Percentiles rank a stretch among this genome's conserved stretches.
Evolutionary conservation across 2,888 invertebrate species (phyloP).

Genomic region (Clitarchus hookeri): DNA sequence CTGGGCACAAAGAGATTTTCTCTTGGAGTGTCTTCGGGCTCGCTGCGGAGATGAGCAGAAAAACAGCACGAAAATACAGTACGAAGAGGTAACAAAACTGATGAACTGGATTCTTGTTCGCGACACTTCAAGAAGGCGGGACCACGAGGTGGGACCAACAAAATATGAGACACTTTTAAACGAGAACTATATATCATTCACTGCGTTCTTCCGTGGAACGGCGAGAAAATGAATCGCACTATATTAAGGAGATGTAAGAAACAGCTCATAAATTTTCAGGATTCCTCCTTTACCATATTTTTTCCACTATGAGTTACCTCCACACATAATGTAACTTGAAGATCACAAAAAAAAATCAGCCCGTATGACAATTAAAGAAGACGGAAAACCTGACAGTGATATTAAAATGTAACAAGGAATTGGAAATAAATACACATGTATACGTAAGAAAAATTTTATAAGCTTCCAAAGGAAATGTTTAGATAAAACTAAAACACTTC

Average conservation of each 20-base stretch:
- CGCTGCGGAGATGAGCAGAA: not conserved
- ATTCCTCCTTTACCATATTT: not conserved
- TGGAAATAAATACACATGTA: not conserved
- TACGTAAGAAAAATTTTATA: no score
- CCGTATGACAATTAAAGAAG: not conserved
- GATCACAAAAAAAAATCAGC: not conserved
- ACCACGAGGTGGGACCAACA: not conserved
- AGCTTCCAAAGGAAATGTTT: no score
- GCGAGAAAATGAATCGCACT: not conserved
- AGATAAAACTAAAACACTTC: no score
- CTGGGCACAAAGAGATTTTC: not conserved
- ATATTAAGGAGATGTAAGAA: not conserved
- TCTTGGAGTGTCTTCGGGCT: not conserved
- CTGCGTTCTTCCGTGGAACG: not conserved
- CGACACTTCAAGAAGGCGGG: not conserved
- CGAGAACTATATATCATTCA: not conserved
- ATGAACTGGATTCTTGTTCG: not conserved
- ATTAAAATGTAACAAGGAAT: not conserved
- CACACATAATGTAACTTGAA: not conserved
- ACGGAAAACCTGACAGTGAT: not conserved
- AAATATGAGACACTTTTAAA: slow-evolving; percentile 1
- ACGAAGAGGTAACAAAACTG: not conserved
- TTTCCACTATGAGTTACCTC: not conserved
- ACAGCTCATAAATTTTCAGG: not conserved
- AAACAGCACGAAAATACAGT: not conserved